Conservation (phyloP, 2,797 vertebrate genomes). For the Anableps anableps region DNA sequence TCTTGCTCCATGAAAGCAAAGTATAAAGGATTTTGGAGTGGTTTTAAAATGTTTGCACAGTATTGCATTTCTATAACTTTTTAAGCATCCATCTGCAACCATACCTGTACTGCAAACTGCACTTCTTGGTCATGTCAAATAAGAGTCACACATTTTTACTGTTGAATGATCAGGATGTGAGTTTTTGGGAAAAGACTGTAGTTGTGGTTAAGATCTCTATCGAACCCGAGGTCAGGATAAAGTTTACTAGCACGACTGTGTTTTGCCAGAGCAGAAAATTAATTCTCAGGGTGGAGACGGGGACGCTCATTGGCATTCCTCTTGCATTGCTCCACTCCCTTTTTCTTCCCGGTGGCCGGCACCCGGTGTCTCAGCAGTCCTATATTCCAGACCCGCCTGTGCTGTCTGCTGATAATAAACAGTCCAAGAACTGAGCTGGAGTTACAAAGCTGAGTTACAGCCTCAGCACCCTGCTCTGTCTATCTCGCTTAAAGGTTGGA, state of each 20-base stretch:
- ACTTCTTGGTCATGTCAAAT: constrained; percentile 27
- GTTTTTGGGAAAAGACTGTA: constrained; percentile 33
- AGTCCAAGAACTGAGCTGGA: constrained; percentile 39
- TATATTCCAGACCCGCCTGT: constrained; percentile 57
- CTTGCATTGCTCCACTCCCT: constrained; percentile 53
- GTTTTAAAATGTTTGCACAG: background rate
- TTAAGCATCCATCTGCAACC: constrained; percentile 4
- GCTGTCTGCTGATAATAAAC: constrained; percentile 78
- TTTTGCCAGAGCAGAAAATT: constrained; percentile 50
- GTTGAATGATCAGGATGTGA: constrained; percentile 41
- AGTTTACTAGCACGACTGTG: constrained; percentile 38
- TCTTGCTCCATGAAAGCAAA: background rate
- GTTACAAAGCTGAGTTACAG: constrained; percentile 51
- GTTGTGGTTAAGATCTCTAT: constrained; percentile 35
- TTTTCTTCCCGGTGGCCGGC: constrained; percentile 62
- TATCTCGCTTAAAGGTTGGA: constrained; percentile 41
- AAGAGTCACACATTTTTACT: constrained; percentile 43
- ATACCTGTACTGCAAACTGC: background rate
- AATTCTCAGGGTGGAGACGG: constrained; percentile 54
- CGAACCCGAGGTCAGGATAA: constrained; percentile 50
- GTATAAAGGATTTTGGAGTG: background rate
- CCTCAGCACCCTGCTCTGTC: constrained; percentile 19
- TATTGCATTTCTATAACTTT: constrained; percentile 11
- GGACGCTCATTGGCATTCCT: constrained; percentile 78
- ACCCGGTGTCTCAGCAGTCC: constrained; percentile 58